phyloP scores from a whole-genome alignment of 2,888 invertebrate genomes.

The Vesta saturnalis region DNA sequence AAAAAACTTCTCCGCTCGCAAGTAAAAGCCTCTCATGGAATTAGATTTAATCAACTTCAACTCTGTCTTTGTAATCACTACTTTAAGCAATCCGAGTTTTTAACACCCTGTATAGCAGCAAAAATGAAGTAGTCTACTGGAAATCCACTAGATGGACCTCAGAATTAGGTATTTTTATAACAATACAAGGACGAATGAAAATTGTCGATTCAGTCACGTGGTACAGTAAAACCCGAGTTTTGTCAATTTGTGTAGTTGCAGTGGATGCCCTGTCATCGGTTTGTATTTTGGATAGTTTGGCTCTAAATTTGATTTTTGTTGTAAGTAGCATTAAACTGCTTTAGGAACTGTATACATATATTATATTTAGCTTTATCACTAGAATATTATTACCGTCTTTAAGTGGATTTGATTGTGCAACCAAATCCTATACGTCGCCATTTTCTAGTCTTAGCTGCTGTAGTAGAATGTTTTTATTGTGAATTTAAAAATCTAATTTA shows the following conservation, averaged over 20 bases:
- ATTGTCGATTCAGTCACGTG: conserved; percentile 39
- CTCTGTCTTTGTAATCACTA: no score
- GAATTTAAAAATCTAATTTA: background rate
- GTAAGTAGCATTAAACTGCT: conserved; percentile 35
- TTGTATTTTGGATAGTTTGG: conserved; percentile 42
- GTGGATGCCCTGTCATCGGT: conserved; percentile 53
- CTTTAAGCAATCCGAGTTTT: no score
- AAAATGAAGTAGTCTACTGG: background rate
- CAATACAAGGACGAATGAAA: conserved; percentile 33
- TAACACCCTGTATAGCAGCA: no score
- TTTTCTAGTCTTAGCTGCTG: conserved; percentile 31
- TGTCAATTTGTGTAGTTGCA: conserved; percentile 51
- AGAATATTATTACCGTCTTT: conserved; percentile 6
- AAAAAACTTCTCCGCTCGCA: no score
- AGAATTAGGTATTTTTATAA: background rate
- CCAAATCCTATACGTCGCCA: conserved; percentile 31
- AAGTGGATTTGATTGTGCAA: conserved; percentile 30
- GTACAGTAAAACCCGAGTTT: conserved; percentile 43
- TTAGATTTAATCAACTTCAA: no score
- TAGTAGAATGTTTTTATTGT: conserved; percentile 24
- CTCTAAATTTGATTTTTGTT: conserved; percentile 37
- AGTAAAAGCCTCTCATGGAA: no score
- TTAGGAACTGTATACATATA: conserved; percentile 30
- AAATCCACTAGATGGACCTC: background rate
- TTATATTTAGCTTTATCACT: background rate